Percentiles rank a stretch among this genome's conserved stretches.
Conservation (phyloP, 2,113 vertebrate species). For the Gambusia holbrooki region DNA sequence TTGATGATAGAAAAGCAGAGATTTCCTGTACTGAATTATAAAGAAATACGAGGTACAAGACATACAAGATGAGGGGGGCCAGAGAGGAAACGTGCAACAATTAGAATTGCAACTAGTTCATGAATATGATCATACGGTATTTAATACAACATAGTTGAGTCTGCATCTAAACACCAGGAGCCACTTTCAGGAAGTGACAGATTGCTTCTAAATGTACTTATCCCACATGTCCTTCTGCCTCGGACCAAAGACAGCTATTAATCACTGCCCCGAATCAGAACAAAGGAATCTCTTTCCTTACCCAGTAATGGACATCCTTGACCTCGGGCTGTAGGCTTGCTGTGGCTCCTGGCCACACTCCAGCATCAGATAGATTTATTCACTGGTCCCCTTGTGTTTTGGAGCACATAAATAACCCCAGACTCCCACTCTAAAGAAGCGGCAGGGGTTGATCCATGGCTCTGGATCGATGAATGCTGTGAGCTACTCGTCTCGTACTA, state of each 20-base stretch:
- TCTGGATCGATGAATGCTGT: slow-evolving; percentile 46
- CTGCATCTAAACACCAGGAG: too few relatives aligned
- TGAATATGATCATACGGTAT: too few relatives aligned
- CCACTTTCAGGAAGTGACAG: slow-evolving; percentile 9
- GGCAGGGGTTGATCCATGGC: slow-evolving; percentile 64
- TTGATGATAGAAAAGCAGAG: too few relatives aligned
- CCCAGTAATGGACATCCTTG: slow-evolving; percentile 59
- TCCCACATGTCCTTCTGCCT: slow-evolving; percentile 43
- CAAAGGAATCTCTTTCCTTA: slow-evolving; percentile 53
- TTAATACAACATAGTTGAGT: too few relatives aligned
- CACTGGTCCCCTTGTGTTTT: slow-evolving; percentile 40
- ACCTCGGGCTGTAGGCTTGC: slow-evolving; percentile 54
- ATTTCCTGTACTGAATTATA: too few relatives aligned
- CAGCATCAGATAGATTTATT: slow-evolving; percentile 64
- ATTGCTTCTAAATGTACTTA: slow-evolving; percentile 28
- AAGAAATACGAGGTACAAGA: too few relatives aligned
- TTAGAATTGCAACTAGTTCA: too few relatives aligned
- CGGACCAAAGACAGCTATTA: slow-evolving; percentile 61
- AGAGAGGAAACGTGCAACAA: too few relatives aligned
- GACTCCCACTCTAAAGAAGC: slow-evolving; percentile 37
- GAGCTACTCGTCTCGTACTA: slow-evolving; percentile 43
- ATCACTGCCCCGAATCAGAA: slow-evolving; percentile 57
- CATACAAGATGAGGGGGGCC: too few relatives aligned
- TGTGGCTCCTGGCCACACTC: slow-evolving; percentile 57
- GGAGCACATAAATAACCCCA: slow-evolving; percentile 61